Percentiles rank a stretch among this genome's conserved stretches.
phyloP scores from a whole-genome alignment of 2,888 invertebrate genomes.

The Drosophila koepferae region DNA sequence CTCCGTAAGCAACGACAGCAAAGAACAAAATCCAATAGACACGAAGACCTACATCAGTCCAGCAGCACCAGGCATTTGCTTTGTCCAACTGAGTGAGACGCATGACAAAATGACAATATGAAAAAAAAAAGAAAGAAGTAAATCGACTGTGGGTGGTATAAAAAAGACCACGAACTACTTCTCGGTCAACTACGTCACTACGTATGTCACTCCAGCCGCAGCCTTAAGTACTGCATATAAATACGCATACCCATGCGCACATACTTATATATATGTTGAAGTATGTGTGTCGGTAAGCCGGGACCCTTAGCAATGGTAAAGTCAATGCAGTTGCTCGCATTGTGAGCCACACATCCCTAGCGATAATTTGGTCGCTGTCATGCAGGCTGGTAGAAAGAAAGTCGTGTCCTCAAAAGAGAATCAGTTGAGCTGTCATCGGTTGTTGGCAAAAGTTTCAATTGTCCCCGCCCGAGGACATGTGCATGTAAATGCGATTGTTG shows the following conservation, averaged over 20 bases:
- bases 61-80: slow-evolving; percentile 62
- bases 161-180: slow-evolving; percentile 44
- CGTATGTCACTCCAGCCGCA: slow-evolving; percentile 22
- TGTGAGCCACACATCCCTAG: slow-evolving; percentile 43
- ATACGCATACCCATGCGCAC: not conserved
- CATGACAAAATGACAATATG: slow-evolving; percentile 46
- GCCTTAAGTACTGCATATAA: slow-evolving; percentile 16
- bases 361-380: slow-evolving; percentile 54
- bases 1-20: slow-evolving; percentile 47
- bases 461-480: slow-evolving; percentile 72
- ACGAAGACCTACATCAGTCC: slow-evolving; percentile 31
- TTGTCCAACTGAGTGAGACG: slow-evolving; percentile 62
- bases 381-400: slow-evolving; percentile 27
- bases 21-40: slow-evolving; percentile 26
- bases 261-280: not conserved
- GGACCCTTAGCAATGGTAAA: slow-evolving; percentile 16
- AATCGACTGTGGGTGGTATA: slow-evolving; percentile 35
- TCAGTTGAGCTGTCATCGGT: slow-evolving; percentile 37
- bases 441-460: slow-evolving; percentile 75
- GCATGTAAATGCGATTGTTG: slow-evolving; percentile 75
- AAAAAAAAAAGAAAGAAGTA: slow-evolving; percentile 46
- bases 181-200: slow-evolving; percentile 23
- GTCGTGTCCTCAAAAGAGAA: slow-evolving; percentile 56
- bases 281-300: not conserved
- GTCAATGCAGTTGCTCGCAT: slow-evolving; percentile 33